Conservation (phyloP, 2,113 vertebrate species). For the Himantopus leucocephalus region DNA sequence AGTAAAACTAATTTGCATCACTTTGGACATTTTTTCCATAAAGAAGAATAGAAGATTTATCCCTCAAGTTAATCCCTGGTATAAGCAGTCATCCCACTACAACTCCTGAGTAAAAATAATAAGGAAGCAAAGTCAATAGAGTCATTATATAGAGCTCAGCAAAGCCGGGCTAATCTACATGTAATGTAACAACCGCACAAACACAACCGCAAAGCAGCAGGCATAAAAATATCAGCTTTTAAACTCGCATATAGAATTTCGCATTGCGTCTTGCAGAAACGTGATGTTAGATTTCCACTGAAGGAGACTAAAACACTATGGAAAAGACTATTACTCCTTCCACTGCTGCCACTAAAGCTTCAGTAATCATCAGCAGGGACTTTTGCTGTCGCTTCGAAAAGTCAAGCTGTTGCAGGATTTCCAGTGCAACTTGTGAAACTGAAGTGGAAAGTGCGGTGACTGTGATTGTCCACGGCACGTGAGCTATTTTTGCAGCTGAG, state of each 20-base stretch:
- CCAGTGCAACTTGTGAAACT: neutral
- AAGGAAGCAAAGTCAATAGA: conserved; percentile 14
- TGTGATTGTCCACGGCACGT: neutral
- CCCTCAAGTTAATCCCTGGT: conserved; percentile 3
- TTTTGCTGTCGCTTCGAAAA: neutral
- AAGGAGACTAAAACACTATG: neutral
- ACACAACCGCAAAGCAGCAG: neutral
- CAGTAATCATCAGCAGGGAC: neutral
- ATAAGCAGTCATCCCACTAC: neutral
- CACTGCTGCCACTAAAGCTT: neutral
- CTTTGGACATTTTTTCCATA: neutral
- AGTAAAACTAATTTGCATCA: neutral
- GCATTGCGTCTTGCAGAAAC: neutral
- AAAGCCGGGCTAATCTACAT: neutral
- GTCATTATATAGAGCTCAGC: neutral
- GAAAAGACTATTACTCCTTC: neutral
- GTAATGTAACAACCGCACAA: conserved; percentile 9
- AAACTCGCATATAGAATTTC: neutral
- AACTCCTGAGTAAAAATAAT: conserved; percentile 1
- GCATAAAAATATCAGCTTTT: conserved; percentile 14
- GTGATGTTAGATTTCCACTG: neutral
- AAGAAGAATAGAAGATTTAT: neutral
- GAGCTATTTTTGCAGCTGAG: conserved; percentile 39
- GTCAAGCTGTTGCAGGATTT: neutral
- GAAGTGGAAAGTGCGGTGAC: neutral